phyloP scores from a whole-genome alignment of 2,113 vertebrate genomes.

The Paradisaea rubra region DNA sequence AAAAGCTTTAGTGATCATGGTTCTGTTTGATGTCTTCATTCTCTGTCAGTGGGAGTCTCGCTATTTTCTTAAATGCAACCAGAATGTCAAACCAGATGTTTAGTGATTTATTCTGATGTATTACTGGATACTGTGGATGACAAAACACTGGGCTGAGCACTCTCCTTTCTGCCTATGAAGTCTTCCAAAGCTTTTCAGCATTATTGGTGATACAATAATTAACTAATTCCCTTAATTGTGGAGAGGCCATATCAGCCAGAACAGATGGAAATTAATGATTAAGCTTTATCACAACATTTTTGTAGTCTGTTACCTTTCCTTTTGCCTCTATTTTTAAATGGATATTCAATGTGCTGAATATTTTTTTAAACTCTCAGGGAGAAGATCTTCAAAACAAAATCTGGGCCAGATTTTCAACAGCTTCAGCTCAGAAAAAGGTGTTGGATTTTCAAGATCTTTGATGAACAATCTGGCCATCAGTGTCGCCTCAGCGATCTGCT shows the following conservation, averaged over 20 bases:
- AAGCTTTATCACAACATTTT: slow-evolving; percentile 13
- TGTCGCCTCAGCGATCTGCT: background rate
- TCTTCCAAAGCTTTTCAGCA: slow-evolving; percentile 7
- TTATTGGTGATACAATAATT: slow-evolving; percentile 33
- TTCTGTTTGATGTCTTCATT: slow-evolving; percentile 35
- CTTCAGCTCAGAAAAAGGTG: background rate
- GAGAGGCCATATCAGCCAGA: slow-evolving; percentile 15
- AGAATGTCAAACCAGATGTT: slow-evolving; percentile 58
- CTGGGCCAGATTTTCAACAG: background rate
- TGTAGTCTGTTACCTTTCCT: slow-evolving; percentile 10
- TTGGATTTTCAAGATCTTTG: background rate
- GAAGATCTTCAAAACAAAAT: slow-evolving; percentile 15
- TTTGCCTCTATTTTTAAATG: background rate
- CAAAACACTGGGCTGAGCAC: slow-evolving; percentile 6
- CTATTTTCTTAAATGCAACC: slow-evolving; percentile 44
- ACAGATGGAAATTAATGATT: slow-evolving; percentile 44
- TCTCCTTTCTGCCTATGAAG: slow-evolving; percentile 5
- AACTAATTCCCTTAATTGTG: slow-evolving; percentile 28
- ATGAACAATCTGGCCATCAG: background rate
- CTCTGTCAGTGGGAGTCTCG: slow-evolving; percentile 5
- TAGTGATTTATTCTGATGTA: slow-evolving; percentile 45
- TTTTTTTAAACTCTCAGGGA: background rate
- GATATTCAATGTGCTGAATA: background rate
- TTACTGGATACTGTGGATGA: background rate
- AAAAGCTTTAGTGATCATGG: slow-evolving; percentile 25